A percentile compares a stretch with the other conserved stretches of the same genome.
phyloP scores from a whole-genome alignment of 1,140 invertebrate species.

The Plutomurus gul region DNA sequence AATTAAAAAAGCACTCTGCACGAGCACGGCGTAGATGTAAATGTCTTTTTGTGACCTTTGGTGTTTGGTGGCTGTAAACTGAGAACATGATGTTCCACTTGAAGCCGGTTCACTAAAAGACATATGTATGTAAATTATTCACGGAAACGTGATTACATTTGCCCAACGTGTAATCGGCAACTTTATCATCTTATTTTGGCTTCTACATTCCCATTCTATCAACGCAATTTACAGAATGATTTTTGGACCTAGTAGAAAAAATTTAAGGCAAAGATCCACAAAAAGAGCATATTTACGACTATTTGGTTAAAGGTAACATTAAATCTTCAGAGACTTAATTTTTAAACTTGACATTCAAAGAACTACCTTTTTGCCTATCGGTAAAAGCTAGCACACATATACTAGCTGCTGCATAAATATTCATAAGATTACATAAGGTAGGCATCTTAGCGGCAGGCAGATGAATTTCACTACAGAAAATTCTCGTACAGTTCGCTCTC shows the following conservation, averaged over 20 bases:
- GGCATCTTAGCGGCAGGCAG: no score
- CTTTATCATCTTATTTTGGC: conserved; percentile 21
- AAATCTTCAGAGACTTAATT: not conserved
- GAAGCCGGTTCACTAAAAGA: conserved; percentile 22
- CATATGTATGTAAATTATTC: conserved; percentile 19
- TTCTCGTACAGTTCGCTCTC: no score
- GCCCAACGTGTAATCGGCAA: conserved; percentile 4
- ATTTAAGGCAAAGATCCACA: not conserved
- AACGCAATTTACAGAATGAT: no score
- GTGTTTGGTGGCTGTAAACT: not conserved
- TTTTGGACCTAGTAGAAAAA: no score
- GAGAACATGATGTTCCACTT: conserved; percentile 28
- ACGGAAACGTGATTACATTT: conserved; percentile 1
- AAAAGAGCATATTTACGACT: not conserved
- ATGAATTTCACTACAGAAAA: no score
- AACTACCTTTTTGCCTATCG: no score
- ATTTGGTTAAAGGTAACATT: not conserved
- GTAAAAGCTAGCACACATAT: no score
- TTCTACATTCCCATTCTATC: conserved; percentile 17
- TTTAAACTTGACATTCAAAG: not conserved
- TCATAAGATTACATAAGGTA: no score
- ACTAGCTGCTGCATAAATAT: no score
- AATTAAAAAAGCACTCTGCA: conserved; percentile 4
- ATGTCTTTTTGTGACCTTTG: conserved; percentile 15
- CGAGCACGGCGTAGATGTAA: conserved; percentile 17